Conservation (phyloP, 1,140 invertebrate genomes). For the Homalodisca vitripennis region DNA sequence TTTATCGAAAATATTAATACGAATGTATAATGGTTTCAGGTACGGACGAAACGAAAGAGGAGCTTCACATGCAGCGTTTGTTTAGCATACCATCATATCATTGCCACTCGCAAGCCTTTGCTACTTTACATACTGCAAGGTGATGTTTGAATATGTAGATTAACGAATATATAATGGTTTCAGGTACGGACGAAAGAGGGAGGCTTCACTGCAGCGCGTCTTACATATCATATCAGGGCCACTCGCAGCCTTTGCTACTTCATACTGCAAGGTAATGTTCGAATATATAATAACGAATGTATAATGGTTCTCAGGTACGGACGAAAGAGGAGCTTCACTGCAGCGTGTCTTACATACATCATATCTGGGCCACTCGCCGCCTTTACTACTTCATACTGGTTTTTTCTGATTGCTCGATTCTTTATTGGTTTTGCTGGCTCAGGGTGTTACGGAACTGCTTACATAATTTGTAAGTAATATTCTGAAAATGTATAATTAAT, state of each 20-base stretch:
- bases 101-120: neutral
- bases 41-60: too few relatives aligned
- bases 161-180: neutral
- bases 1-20: too few relatives aligned
- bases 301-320: too few relatives aligned
- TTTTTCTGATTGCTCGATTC: conserved; percentile 55
- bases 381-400: conserved; percentile 53
- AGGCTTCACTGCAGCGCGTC: conserved; percentile 53
- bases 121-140: neutral
- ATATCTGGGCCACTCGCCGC: too few relatives aligned
- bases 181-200: conserved; percentile 49
- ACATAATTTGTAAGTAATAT: conserved; percentile 56
- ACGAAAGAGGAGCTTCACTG: too few relatives aligned
- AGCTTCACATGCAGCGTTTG: neutral
- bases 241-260: too few relatives aligned
- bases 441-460: conserved; percentile 58
- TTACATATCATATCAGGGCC: too few relatives aligned
- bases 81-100: neutral
- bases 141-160: neutral
- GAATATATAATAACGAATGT: too few relatives aligned
- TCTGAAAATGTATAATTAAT: neutral
- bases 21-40: too few relatives aligned
- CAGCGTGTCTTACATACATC: too few relatives aligned
- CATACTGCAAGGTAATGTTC: too few relatives aligned
- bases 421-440: conserved; percentile 55